These are phyloP conservation scores for Parauchenoglanis ngamensis DNA, from an alignment of 2,797 vertebrate species.

Conservation along the genomic window DNA sequence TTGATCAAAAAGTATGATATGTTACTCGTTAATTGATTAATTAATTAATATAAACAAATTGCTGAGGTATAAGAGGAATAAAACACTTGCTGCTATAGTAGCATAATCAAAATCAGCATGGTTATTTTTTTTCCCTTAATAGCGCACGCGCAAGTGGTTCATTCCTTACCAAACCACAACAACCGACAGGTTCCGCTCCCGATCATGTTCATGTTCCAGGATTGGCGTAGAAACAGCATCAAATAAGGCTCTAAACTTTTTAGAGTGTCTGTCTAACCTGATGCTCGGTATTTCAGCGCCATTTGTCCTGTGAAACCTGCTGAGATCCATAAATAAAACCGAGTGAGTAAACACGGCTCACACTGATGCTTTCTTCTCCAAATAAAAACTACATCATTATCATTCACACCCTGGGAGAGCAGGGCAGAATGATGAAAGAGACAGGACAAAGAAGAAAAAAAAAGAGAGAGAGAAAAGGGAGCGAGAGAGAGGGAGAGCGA, in stretches of 20 bases:
- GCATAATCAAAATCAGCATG: not conserved
- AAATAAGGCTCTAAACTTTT: not conserved
- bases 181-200: not conserved
- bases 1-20: not conserved
- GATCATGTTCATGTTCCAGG: not conserved
- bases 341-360: conserved; percentile 28
- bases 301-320: not conserved
- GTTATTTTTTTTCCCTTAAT: not conserved
- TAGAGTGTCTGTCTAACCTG: not conserved
- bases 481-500: not conserved
- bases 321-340: conserved; percentile 29
- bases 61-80: not conserved
- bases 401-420: conserved; percentile 27
- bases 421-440: conserved; percentile 24
- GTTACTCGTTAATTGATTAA: too few relatives aligned
- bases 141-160: not conserved
- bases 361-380: conserved; percentile 55
- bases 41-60: not conserved
- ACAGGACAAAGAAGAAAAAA: not conserved
- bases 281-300: not conserved
- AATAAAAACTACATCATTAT: conserved; percentile 63
- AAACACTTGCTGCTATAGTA: not conserved
- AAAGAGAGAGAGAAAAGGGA: not conserved
- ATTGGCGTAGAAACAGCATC: not conserved
- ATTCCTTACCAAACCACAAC: too few relatives aligned